Conservation (phyloP, 92 coral and sea anemone genomes). For the Hydrozoanthus gracilis region DNA sequence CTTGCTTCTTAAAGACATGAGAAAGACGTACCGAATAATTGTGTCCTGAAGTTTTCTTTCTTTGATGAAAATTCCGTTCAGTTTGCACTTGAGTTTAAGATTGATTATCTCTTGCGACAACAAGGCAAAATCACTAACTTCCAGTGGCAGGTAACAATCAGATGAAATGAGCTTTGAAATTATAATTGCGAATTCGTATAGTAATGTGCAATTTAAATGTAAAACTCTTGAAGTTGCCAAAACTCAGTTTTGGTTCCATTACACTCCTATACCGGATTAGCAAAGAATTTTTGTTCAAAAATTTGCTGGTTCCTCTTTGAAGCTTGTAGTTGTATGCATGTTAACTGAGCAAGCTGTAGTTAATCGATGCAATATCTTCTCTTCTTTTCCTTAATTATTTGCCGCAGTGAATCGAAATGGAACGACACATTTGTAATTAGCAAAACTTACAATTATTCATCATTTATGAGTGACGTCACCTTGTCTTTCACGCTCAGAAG, state of each 20-base stretch:
- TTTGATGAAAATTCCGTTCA: background rate
- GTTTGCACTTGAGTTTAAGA: conserved; percentile 18
- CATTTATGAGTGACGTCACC: conserved; percentile 34
- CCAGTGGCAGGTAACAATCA: background rate
- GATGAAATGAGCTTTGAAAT: background rate
- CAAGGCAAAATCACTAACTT: conserved; percentile 6
- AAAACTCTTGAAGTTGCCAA: conserved; percentile 14
- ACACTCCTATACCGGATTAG: background rate
- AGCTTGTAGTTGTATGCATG: background rate
- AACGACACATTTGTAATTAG: conserved; percentile 7
- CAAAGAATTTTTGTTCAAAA: background rate
- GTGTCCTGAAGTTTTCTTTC: background rate
- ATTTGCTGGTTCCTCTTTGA: background rate
- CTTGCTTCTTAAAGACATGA: conserved; percentile 4
- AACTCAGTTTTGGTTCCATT: background rate
- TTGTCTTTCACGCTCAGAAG: background rate
- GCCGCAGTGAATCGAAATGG: background rate
- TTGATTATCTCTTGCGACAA: conserved; percentile 2
- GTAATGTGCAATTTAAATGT: background rate
- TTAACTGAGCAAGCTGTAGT: background rate
- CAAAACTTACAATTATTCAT: conserved; percentile 13
- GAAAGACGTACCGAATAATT: background rate
- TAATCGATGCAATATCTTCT: conserved; percentile 8
- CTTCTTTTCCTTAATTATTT: conserved; percentile 5
- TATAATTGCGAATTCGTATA: background rate